Evolutionary conservation across 2,113 vertebrate genomes (phyloP).

Genomic region (Numenius arquata): DNA sequence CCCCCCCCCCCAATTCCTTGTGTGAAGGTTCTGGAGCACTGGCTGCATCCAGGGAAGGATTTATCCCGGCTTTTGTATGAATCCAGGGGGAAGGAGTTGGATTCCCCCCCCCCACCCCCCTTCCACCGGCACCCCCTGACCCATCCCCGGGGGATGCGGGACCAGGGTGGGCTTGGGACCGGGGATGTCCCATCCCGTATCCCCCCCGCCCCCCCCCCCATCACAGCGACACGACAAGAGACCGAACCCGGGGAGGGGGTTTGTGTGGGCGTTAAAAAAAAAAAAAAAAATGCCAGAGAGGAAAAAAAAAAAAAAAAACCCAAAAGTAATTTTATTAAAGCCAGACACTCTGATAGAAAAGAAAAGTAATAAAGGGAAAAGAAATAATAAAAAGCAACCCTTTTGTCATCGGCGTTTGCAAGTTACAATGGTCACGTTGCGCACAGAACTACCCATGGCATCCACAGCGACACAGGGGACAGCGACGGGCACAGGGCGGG

Average conservation of each 20-base stretch:
- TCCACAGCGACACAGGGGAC: constrained; percentile 83
- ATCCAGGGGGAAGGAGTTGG: no score
- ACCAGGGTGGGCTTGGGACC: no score
- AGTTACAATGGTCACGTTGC: constrained; percentile 80
- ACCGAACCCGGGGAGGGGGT: not conserved
- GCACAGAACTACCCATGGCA: constrained; percentile 85
- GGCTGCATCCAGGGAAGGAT: not conserved
- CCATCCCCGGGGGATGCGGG: not conserved
- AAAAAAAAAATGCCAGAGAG: not conserved
- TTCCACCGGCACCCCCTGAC: no score
- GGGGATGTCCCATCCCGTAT: no score
- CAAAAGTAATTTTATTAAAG: constrained; percentile 59
- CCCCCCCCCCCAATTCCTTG: not conserved
- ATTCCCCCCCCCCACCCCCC: no score
- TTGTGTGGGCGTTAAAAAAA: no score
- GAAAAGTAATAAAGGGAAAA: not conserved
- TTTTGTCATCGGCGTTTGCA: constrained; percentile 70
- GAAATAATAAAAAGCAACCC: constrained; percentile 75
- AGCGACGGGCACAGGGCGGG: constrained; percentile 75
- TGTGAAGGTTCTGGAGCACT: no score
- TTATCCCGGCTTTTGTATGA: not conserved
- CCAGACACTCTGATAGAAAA: constrained; percentile 55
- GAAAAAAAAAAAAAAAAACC: not conserved
- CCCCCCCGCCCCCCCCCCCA: no score
- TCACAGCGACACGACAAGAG: not conserved